Evolutionary conservation across 92 coral and sea anemone species (phyloP), one percentile per base, ranked within the genome.

Genomic region (Porites lobata): DNA sequence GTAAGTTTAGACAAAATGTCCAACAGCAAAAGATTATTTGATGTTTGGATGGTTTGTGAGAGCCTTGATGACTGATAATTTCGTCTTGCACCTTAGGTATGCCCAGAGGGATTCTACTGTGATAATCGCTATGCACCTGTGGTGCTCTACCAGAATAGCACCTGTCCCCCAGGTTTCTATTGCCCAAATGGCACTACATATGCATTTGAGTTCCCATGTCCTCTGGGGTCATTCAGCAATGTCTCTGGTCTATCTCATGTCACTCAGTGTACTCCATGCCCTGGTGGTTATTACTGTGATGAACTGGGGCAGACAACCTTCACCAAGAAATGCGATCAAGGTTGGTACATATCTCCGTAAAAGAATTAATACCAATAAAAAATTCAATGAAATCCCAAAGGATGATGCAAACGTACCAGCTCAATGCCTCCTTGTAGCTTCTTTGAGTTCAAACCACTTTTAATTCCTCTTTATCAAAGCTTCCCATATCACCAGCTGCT

Each of bases 131-230:
- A 64, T 74, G 94, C 93, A 15, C 98, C 99, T 38, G 98, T 94
- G 12, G 96, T 97, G 53, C 81, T 97, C 50, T 97, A 94, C 88
- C 87, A 90, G 54, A 96, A 96, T 94, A 96, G 99, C 75, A 92
- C 99, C 17, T 97, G 99, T 56, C 99, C 99, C 73, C 88, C 95
- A 32, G 99, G 99, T 15, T 77, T 92, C 80, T 97, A 92, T 80
- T 97, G 99, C 50, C 99, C 96, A 13, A 77, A 91, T 67, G 94
- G 95, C 11, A 97, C 99, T 7, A 87, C 71, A 9, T 85, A 74
- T n/a, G 96, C 96, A 9, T 89, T 77, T 63, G 96, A 97, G 82
- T 86, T 81, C 93, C 96, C 95, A 10, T 97, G 99, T 67, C 99
- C 98, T 0, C 79, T 94, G 65, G 99, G 99, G 62, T 95, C 98